phyloP scores from a whole-genome alignment of 2,888 invertebrate genomes.

The Andrena fulva region DNA sequence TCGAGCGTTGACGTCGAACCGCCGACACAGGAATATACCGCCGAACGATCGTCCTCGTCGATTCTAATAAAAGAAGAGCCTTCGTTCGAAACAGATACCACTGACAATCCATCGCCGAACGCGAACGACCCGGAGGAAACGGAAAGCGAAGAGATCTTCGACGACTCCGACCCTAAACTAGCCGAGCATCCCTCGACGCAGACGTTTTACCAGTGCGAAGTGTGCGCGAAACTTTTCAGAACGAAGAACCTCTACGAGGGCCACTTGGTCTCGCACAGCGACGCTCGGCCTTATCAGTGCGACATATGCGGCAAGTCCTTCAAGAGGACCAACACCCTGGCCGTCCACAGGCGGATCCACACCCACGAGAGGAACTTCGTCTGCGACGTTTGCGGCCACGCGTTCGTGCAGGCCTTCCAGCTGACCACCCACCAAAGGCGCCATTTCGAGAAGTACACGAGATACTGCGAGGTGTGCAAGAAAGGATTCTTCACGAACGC shows the following conservation, averaged over 20 bases:
- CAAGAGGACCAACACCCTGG: constrained; percentile 79
- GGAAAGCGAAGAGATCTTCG: not conserved
- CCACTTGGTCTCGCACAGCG: constrained; percentile 79
- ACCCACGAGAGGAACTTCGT: constrained; percentile 78
- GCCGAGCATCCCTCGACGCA: constrained; percentile 6
- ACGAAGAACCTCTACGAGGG: constrained; percentile 78
- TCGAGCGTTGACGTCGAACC: constrained; percentile 34
- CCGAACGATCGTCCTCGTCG: not conserved
- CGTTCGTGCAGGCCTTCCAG: constrained; percentile 80
- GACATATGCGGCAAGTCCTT: constrained; percentile 79
- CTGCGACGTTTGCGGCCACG: constrained; percentile 80
- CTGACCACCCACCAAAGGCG: constrained; percentile 78
- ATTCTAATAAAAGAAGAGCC: not conserved
- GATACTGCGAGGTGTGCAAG: constrained; percentile 75
- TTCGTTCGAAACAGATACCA: not conserved
- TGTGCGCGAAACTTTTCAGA: constrained; percentile 76
- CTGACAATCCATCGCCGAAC: not conserved
- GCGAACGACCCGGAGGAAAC: not conserved
- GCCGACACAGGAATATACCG: constrained; percentile 16
- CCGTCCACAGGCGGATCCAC: constrained; percentile 80
- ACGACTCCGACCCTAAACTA: not conserved
- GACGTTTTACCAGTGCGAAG: constrained; percentile 71
- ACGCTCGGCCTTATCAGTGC: constrained; percentile 77
- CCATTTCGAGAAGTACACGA: constrained; percentile 78
- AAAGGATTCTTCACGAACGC: constrained; percentile 82